phyloP scores from a whole-genome alignment of 2,797 vertebrate species.

The Coregonus sp. region DNA sequence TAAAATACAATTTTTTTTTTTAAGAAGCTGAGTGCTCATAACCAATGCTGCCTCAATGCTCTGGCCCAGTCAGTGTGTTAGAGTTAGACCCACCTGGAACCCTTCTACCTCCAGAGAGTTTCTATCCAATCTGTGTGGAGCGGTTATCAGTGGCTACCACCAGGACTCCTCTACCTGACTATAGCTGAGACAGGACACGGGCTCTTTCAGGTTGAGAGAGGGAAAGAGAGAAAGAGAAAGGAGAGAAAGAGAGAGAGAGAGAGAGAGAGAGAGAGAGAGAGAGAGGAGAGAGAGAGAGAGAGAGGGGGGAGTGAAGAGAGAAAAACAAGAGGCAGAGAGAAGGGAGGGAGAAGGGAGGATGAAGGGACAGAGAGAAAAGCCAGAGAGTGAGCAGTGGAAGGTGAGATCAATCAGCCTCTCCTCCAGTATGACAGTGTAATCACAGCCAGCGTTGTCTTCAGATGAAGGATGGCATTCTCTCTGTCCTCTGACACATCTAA shows the following conservation, averaged over 20 bases:
- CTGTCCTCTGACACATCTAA: neutral
- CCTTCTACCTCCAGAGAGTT: neutral
- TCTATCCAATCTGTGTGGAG: neutral
- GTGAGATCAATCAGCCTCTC: neutral
- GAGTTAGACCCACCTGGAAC: neutral
- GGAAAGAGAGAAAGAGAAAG: no score
- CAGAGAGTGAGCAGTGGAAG: neutral
- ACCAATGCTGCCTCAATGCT: neutral
- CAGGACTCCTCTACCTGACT: no score
- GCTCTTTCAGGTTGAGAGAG: neutral
- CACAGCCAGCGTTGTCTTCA: neutral
- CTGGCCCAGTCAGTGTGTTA: neutral
- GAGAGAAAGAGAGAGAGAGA: no score
- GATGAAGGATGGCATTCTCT: neutral
- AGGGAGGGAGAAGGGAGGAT: neutral
- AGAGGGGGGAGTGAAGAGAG: neutral
- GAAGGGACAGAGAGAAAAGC: neutral
- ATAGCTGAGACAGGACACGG: neutral
- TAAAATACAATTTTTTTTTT: neutral
- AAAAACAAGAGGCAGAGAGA: neutral
- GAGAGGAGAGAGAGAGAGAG: no score
- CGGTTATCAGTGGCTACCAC: no score
- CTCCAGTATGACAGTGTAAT: neutral
- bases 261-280: no score
- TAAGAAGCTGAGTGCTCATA: neutral